Conservation (phyloP, 2,797 vertebrate genomes). For the Nannoperca australis region DNA sequence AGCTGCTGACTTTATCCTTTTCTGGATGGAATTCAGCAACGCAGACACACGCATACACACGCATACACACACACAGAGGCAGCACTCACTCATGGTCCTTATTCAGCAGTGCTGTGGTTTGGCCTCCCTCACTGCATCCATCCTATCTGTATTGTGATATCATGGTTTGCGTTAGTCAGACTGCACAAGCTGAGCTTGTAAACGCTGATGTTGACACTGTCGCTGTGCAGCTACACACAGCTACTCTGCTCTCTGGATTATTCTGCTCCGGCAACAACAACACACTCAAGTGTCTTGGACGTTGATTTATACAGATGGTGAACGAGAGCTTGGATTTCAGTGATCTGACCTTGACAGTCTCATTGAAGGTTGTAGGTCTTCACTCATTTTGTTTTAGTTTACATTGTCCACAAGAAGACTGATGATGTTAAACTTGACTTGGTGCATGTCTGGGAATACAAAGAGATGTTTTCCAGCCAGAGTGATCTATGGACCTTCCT, state of each 20-base stretch:
- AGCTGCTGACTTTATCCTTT: constrained; percentile 55
- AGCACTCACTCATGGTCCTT: constrained; percentile 27
- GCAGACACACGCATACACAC: not conserved
- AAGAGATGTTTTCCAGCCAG: not conserved
- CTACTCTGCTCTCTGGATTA: not conserved
- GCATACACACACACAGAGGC: not conserved
- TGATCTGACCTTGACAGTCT: not conserved
- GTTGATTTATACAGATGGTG: not conserved
- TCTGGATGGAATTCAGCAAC: constrained; percentile 48
- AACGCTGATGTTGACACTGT: constrained; percentile 31
- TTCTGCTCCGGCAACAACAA: not conserved
- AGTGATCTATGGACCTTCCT: not conserved
- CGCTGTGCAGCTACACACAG: not conserved
- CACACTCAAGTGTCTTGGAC: not conserved
- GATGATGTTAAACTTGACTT: not conserved
- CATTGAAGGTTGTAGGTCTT: not conserved
- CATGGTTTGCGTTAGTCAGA: constrained; percentile 35
- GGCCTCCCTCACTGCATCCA: constrained; percentile 26
- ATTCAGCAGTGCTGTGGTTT: constrained; percentile 67
- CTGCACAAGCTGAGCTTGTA: constrained; percentile 39
- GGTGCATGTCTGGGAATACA: not conserved
- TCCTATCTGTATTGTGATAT: constrained; percentile 52
- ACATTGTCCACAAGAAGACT: not conserved
- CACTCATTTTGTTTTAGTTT: not conserved
- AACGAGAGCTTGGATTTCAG: not conserved